phyloP scores from a whole-genome alignment of 1,140 invertebrate genomes.

The Potamilus streckersoni region DNA sequence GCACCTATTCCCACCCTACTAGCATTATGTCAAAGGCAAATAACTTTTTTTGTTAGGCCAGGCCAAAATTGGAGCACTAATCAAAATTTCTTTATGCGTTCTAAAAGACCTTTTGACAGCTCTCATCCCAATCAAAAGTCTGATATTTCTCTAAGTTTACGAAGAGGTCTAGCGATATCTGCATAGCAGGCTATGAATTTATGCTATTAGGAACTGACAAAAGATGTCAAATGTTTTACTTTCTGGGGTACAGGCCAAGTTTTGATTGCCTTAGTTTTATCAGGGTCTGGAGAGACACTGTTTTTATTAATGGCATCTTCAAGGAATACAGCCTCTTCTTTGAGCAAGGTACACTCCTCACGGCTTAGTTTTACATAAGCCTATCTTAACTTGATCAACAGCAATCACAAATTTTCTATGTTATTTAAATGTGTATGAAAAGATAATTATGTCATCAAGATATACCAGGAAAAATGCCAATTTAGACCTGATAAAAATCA shows the following conservation, averaged over 20 bases:
- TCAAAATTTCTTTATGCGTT: too few relatives aligned
- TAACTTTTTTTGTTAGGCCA: not conserved
- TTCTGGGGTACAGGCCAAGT: slow-evolving; percentile 4
- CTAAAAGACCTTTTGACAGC: too few relatives aligned
- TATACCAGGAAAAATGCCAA: slow-evolving; percentile 49
- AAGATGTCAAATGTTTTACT: slow-evolving; percentile 1
- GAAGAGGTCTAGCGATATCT: slow-evolving; percentile 9
- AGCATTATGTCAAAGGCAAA: slow-evolving; percentile 8
- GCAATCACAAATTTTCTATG: slow-evolving; percentile 52
- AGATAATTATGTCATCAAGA: slow-evolving; percentile 70
- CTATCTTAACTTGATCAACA: slow-evolving; percentile 59
- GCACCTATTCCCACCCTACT: not conserved
- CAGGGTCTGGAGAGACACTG: not conserved
- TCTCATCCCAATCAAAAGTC: not conserved
- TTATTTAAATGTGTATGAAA: slow-evolving; percentile 62
- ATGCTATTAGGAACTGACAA: slow-evolving; percentile 15
- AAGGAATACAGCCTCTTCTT: slow-evolving; percentile 3
- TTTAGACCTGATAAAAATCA: not conserved
- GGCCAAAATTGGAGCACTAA: too few relatives aligned
- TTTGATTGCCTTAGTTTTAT: not conserved
- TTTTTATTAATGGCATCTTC: not conserved
- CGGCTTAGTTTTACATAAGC: slow-evolving; percentile 26
- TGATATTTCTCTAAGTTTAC: not conserved
- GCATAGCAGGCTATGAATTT: slow-evolving; percentile 18
- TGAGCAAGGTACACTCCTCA: slow-evolving; percentile 31